Percentiles rank a stretch among this genome's conserved stretches.
phyloP scores from a whole-genome alignment of 2,113 vertebrate genomes.

The Corvus hawaiiensis region DNA sequence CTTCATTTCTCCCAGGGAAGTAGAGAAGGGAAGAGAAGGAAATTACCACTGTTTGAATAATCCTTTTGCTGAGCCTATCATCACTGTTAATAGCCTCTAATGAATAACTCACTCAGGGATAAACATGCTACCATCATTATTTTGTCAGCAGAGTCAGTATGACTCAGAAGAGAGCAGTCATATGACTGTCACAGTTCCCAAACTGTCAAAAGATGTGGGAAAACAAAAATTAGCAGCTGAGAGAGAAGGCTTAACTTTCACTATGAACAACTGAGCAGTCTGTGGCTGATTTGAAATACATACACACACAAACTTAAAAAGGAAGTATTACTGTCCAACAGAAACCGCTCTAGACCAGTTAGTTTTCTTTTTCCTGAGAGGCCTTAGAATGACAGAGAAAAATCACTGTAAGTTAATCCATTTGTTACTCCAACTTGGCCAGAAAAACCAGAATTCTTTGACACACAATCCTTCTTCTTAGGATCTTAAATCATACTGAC shows the following conservation, averaged over 20 bases:
- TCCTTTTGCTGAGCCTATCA: background rate
- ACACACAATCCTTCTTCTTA: background rate
- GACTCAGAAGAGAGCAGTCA: slow-evolving; percentile 16
- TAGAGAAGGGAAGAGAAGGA: background rate
- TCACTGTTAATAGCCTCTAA: background rate
- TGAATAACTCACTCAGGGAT: background rate
- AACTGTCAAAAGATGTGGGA: background rate
- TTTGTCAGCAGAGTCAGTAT: slow-evolving; percentile 20
- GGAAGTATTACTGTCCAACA: background rate
- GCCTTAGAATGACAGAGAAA: background rate
- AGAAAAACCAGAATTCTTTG: background rate
- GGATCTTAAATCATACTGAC: background rate
- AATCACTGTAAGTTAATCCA: background rate
- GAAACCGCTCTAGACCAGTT: background rate
- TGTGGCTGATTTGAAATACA: background rate
- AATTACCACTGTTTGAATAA: background rate
- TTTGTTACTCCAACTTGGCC: background rate
- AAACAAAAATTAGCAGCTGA: background rate
- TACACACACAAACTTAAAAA: background rate
- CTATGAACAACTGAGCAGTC: background rate
- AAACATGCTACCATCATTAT: background rate
- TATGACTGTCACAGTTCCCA: background rate
- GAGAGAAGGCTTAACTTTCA: background rate
- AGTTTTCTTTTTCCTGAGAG: background rate
- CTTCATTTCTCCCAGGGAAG: background rate